Base-by-base conservation (phyloP, 2,888 invertebrate species). In the Dolichomitus sp. region DNA sequence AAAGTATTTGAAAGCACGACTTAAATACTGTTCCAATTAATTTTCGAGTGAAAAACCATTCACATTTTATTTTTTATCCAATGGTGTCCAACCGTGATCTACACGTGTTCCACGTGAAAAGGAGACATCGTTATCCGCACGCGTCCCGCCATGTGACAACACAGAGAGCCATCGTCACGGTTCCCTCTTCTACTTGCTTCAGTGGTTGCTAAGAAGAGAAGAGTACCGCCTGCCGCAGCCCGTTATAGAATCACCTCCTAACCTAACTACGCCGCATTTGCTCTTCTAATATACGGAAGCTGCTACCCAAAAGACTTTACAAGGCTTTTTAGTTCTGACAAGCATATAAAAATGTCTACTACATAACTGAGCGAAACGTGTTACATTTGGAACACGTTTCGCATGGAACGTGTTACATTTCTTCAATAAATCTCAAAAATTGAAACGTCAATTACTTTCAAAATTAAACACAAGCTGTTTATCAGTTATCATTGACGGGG, bases 91-190 rank as follows among this genome's bases (percentile, higher is more conserved):
- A n/a, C n/a, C n/a, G n/a, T n/a, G n/a, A 27, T 11, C 30, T 27
- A 12, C 27, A n/a, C 57, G 27, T 61, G 42, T 54, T 40, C 27
- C 81, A 72, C 72, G 76, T 76, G 76, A 33, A 59, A 57, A 59
- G 19, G 17, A 42, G 42, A 63, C 52, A 19, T 68, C 66, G 66
- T 72, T 76, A 75, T 42, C 57, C 68, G 65, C 81, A 81, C 76
- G 76, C 50, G 81, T 66, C 72, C 48, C 45, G 72, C 50, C 70
- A 66, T 48, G 76, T 81, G 81, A 81, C 70, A 81, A 33, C 66
- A 48, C 52, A 50, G 17, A 54, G 11, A n/a, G n/a, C n/a, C 65
- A 61, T 37, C 42, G 50, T 40, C 19, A 19, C n/a, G n/a, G 42
- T 65, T 40, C 19, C 30, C 61, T 27, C 33, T 54, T 42, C 52